phyloP scores from a whole-genome alignment of 2,797 vertebrate genomes.

The Lagocephalus sceleratus region DNA sequence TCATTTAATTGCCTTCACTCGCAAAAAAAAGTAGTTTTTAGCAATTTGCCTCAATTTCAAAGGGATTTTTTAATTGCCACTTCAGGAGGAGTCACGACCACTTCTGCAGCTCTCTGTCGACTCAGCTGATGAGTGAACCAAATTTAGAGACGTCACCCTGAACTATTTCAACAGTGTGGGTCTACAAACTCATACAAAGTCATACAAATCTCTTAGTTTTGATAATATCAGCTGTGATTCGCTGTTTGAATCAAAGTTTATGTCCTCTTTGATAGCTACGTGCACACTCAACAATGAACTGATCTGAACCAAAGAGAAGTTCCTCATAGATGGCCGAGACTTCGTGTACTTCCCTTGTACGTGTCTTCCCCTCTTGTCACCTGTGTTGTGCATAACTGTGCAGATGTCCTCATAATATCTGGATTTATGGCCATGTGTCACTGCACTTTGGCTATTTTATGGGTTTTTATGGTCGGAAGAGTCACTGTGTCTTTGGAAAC shows the following conservation, averaged over 20 bases:
- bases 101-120: conserved; percentile 1
- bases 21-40: neutral
- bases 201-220: neutral
- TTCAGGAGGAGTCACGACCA: neutral
- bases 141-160: neutral
- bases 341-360: too few species aligned
- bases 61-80: neutral
- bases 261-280: too few species aligned
- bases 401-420: conserved; percentile 1
- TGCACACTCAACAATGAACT: too few species aligned
- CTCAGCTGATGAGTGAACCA: neutral
- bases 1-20: neutral
- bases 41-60: neutral
- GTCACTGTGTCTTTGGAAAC: conserved; percentile 15
- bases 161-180: neutral
- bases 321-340: too few species aligned
- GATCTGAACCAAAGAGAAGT: too few species aligned
- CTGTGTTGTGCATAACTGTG: conserved; percentile 30
- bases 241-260: too few species aligned
- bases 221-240: too few species aligned
- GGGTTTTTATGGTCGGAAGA: conserved; percentile 30
- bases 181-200: neutral
- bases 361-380: conserved; percentile 46
- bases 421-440: conserved; percentile 38
- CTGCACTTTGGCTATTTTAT: conserved; percentile 43